These are phyloP conservation scores for Sminthurinus aureus DNA, from an alignment of 2,888 invertebrate species.

Conservation along the genomic window DNA sequence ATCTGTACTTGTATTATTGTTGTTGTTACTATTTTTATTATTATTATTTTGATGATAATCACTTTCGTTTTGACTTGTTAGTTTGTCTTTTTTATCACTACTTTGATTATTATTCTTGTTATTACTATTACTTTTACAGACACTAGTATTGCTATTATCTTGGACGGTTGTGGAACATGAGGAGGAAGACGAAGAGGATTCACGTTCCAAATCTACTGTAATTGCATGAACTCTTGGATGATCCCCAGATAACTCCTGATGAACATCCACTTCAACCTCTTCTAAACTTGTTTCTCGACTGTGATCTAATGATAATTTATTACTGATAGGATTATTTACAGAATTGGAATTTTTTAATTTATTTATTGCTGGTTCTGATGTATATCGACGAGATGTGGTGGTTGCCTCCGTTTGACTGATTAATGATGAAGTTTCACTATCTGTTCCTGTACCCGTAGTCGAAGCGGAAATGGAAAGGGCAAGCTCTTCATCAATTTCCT, in stretches of 20 bases:
- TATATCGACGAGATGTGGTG: background rate
- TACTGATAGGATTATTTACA: background rate
- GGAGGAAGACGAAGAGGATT: background rate
- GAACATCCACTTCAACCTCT: constrained; percentile 50
- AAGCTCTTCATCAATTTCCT: constrained; percentile 54
- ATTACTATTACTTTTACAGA: too few relatives aligned
- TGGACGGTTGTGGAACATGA: background rate
- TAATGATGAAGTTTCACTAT: constrained; percentile 47
- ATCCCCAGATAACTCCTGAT: constrained; percentile 33
- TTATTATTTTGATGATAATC: background rate
- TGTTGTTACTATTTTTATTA: background rate
- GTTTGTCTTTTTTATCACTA: background rate
- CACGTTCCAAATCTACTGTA: constrained; percentile 6
- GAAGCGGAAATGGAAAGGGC: constrained; percentile 15
- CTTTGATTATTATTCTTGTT: background rate
- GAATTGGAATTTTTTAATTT: background rate
- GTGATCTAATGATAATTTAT: background rate
- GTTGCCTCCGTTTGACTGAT: constrained; percentile 28
- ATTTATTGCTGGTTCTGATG: background rate
- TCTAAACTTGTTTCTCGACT: constrained; percentile 36
- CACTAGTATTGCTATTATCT: background rate
- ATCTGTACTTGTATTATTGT: background rate
- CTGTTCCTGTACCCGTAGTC: constrained; percentile 36
- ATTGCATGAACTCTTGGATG: constrained; percentile 3
- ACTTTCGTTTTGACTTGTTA: background rate